Conservation (phyloP, 2,797 vertebrate genomes). For the Neostethus bicornis region DNA sequence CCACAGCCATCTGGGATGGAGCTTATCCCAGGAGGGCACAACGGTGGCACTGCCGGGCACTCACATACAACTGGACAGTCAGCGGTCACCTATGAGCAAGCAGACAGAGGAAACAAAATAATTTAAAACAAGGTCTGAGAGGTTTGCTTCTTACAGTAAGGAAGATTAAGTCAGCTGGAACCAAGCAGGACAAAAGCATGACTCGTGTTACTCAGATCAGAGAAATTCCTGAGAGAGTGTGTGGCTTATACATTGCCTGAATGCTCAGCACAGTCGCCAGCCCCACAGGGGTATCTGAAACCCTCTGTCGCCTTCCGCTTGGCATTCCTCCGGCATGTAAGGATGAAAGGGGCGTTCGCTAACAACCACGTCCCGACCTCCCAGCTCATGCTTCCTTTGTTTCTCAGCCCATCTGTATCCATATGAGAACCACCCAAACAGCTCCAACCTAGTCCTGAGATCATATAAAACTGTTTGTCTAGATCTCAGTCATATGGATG, state of each 20-base stretch:
- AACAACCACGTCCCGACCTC: constrained; percentile 12
- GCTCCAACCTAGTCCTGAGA: constrained; percentile 40
- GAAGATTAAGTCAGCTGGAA: constrained; percentile 27
- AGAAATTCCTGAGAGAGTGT: constrained; percentile 67
- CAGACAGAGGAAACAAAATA: not conserved
- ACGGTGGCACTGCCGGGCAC: constrained; percentile 65
- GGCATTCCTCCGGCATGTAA: constrained; percentile 50
- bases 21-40: constrained; percentile 81
- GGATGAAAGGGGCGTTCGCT: constrained; percentile 69
- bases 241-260: constrained; percentile 59
- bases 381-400: constrained; percentile 45
- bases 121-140: not conserved
- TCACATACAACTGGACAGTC: constrained; percentile 76
- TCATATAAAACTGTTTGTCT: constrained; percentile 42
- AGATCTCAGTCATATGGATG: not conserved
- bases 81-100: constrained; percentile 61
- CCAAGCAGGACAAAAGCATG: constrained; percentile 47
- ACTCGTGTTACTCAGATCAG: constrained; percentile 70
- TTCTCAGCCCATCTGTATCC: constrained; percentile 12
- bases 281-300: constrained; percentile 68
- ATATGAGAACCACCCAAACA: constrained; percentile 26
- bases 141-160: constrained; percentile 3
- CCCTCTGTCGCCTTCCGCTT: constrained; percentile 70
- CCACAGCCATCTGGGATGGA: constrained; percentile 76
- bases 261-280: constrained; percentile 60